A percentile compares a stretch with the other conserved stretches of the same genome.
These are phyloP conservation scores for Tetrapedia diversipes DNA, from an alignment of 2,888 invertebrate genomes.

Conservation along the genomic window DNA sequence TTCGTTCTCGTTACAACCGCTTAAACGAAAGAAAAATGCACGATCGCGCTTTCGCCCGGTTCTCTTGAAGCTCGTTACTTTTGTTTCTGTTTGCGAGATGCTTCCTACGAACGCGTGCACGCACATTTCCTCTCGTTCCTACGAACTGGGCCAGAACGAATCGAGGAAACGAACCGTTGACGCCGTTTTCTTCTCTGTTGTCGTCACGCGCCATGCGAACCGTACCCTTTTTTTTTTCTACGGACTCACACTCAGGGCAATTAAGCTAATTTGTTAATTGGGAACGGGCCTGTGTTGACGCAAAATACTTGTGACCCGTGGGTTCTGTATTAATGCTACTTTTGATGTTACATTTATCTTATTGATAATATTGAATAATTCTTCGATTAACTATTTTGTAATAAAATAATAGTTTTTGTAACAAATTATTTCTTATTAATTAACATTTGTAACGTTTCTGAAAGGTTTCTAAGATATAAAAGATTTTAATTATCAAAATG, in stretches of 20 bases:
- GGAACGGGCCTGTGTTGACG: conserved; percentile 19
- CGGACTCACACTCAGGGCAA: conserved; percentile 58
- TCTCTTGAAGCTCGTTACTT: conserved; percentile 13
- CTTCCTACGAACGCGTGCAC: too few relatives aligned
- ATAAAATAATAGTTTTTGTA: too few relatives aligned
- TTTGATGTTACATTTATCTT: background rate
- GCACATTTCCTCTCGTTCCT: conserved; percentile 56
- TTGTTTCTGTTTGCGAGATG: conserved; percentile 10
- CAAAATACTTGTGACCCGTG: conserved; percentile 8
- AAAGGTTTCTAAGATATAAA: too few relatives aligned
- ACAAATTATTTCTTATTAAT: too few relatives aligned
- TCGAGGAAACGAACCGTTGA: conserved; percentile 70
- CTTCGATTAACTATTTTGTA: too few relatives aligned
- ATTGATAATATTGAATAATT: too few relatives aligned
- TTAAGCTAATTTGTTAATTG: conserved; percentile 70
- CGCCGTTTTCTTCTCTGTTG: conserved; percentile 65
- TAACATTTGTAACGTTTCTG: too few relatives aligned
- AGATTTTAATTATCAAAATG: too few relatives aligned
- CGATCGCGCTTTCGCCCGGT: conserved; percentile 22
- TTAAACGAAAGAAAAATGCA: conserved; percentile 29
- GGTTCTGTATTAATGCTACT: background rate
- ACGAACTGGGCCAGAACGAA: conserved; percentile 71
- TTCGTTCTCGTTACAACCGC: conserved; percentile 4
- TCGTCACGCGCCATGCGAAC: conserved; percentile 64
- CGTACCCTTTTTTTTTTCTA: conserved; percentile 44